These are phyloP conservation scores for Deroplatys truncata DNA, from an alignment of 2,888 invertebrate genomes.

Conservation along the genomic window DNA sequence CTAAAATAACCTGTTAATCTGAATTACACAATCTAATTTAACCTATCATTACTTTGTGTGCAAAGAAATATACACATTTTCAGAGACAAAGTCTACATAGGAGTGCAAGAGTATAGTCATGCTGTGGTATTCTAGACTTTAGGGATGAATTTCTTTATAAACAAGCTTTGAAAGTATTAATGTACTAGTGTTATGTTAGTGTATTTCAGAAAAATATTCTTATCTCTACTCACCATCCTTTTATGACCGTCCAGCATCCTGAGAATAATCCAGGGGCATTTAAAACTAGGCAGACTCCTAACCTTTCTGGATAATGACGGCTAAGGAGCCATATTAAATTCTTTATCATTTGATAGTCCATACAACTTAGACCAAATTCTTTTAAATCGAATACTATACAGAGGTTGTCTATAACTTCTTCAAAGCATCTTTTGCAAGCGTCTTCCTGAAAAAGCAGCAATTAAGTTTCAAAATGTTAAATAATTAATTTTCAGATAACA, in stretches of 20 bases:
- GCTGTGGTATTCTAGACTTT: too few relatives aligned
- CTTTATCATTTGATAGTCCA: conserved; percentile 78
- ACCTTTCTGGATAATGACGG: conserved; percentile 72
- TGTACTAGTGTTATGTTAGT: too few relatives aligned
- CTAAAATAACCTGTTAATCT: too few relatives aligned
- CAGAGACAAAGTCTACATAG: too few relatives aligned
- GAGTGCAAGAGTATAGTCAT: too few relatives aligned
- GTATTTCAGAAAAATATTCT: too few relatives aligned
- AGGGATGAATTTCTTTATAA: too few relatives aligned
- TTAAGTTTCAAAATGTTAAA: neutral
- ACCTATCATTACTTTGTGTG: too few relatives aligned
- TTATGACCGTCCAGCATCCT: conserved; percentile 73
- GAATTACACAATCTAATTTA: too few relatives aligned
- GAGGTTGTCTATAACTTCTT: conserved; percentile 72
- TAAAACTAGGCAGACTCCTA: conserved; percentile 70
- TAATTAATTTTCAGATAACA: neutral
- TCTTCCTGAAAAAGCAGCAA: conserved; percentile 56
- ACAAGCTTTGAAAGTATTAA: too few relatives aligned
- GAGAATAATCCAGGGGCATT: conserved; percentile 71
- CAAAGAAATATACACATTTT: too few relatives aligned
- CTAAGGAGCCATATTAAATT: conserved; percentile 74
- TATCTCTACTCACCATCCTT: conserved; percentile 57
- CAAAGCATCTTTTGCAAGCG: conserved; percentile 71
- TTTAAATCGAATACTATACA: conserved; percentile 76
- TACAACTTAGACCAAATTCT: conserved; percentile 68